These are phyloP conservation scores for Seira musarum DNA, from an alignment of 2,888 invertebrate species.

Conservation along the genomic window DNA sequence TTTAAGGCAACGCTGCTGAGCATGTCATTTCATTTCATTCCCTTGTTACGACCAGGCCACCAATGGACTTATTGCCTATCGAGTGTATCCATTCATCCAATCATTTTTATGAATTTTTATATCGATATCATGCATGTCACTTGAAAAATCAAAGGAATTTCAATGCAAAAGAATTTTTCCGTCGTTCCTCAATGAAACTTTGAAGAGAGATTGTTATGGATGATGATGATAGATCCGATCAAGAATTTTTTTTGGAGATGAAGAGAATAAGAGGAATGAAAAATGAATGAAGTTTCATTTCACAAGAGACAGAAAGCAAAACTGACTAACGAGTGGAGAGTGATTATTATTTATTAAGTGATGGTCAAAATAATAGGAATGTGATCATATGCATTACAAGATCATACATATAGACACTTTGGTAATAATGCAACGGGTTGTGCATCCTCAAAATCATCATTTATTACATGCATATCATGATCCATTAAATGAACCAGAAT, in stretches of 20 bases:
- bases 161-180: conserved; percentile 36
- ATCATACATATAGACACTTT: conserved; percentile 24
- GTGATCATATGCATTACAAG: conserved; percentile 13
- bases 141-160: conserved; percentile 2
- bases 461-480: conserved; percentile 55
- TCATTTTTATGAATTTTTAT: not conserved
- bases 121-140: conserved; percentile 28
- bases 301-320: not conserved
- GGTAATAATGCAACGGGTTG: conserved; percentile 50
- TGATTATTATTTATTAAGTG: conserved; percentile 53
- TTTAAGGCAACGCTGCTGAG: not conserved
- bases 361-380: conserved; percentile 19
- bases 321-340: conserved; percentile 26
- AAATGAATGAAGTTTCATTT: conserved; percentile 47
- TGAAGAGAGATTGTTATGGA: conserved; percentile 43
- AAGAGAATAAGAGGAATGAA: conserved; percentile 54
- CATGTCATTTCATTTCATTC: not conserved
- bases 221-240: conserved; percentile 69
- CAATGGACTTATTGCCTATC: not conserved
- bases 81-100: not conserved
- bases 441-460: conserved; percentile 14
- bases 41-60: not conserved
- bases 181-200: not conserved
- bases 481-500: conserved; percentile 34
- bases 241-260: conserved; percentile 49